Base-by-base conservation (phyloP, 2,797 vertebrate genomes). In the Siniperca undulata region DNA sequence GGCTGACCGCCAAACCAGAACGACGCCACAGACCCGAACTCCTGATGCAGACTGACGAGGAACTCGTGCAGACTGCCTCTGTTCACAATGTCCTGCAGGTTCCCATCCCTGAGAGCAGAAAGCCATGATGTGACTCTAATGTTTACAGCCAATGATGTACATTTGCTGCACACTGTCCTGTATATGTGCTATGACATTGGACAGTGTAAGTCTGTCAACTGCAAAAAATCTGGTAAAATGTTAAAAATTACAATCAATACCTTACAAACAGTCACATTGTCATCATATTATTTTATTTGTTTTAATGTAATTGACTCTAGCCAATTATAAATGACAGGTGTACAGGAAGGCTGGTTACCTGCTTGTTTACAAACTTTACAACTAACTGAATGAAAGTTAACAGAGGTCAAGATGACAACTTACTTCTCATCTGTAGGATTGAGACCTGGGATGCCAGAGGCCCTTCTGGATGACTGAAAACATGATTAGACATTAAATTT, bases 1-100 rank as follows among this genome's bases (percentile, higher is more conserved):
- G 97, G 97, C 13, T 96, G 96, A 13, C 96, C 92, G 10, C 98
- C 98, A 68, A 99, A 99, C 98, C 98, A 99, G 93, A 99, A 99
- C 0, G 98, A 99, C 1, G 96, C 98, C 86, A 98, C 95, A 0
- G 97, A 93, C 2, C 98, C 98, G 2, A 97, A 97, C 84, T 96
- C 95, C 84, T 97, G 96, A 77, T 99, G 98, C 73, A 99, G 95
- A 77, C 95, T 92, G n/a, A 97, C 96, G 44, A 99, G 96, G 91
- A 99, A 99, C 84, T 98, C 97, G 0, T 99, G 98, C 67, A 99
- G 93, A 82, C 98, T 98, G 84, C 97, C 97, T 81, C 90, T 97
- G 90, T 90, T 96, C 64, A 97, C 93, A 12, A 99, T 98, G 79
- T 99, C 98, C 82, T 97, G 97, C 77, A 99, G 95, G 92, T 99